Conservation (phyloP, 2,888 invertebrate species). For the Phorcus lineatus region DNA sequence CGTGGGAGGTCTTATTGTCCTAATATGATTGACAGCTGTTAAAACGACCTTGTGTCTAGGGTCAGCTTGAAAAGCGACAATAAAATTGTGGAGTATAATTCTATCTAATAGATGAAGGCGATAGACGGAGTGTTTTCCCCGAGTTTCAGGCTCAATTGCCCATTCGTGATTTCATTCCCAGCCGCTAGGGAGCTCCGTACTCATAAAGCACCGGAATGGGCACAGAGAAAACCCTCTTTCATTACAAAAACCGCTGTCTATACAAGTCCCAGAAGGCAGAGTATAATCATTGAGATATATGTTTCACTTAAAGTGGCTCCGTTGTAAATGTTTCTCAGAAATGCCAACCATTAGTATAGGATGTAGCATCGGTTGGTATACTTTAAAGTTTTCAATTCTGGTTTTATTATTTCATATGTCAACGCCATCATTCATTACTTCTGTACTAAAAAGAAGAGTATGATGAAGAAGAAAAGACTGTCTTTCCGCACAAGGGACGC, state of each 20-base stretch:
- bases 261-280: neutral
- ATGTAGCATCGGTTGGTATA: no score
- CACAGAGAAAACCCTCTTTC: neutral
- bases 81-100: conserved; percentile 14
- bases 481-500: no score
- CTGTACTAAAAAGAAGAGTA: no score
- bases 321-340: neutral
- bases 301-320: neutral
- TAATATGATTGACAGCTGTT: neutral
- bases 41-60: neutral
- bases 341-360: no score
- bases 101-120: conserved; percentile 10
- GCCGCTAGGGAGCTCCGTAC: neutral
- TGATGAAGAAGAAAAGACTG: no score
- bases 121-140: neutral
- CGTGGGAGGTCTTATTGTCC: neutral
- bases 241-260: conserved; percentile 15
- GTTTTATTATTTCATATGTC: no score
- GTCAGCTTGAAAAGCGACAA: conserved; percentile 10
- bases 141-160: neutral
- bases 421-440: no score
- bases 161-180: neutral
- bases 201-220: neutral
- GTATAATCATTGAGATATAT: neutral
- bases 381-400: no score